These are phyloP conservation scores for Aurelia sp. DNA, from an alignment of 30 jellyfish, hydroid and myxozoan species.

Conservation along the genomic window DNA sequence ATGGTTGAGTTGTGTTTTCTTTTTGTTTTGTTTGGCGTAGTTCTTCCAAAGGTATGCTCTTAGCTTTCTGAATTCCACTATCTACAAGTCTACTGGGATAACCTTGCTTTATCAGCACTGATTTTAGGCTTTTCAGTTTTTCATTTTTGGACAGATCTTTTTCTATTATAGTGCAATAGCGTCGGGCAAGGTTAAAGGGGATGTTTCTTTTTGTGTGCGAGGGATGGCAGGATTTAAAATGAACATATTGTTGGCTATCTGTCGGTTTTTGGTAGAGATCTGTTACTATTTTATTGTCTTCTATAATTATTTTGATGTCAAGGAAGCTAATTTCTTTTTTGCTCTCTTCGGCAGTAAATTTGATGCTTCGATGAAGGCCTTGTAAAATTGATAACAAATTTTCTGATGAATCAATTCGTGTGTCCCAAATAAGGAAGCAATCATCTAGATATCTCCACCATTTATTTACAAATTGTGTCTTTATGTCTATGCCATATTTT, in stretches of 20 bases:
- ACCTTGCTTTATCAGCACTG: too few species aligned
- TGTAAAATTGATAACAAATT: constrained; percentile 3
- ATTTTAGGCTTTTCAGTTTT: too few species aligned
- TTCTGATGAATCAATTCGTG: not conserved
- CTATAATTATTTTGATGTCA: constrained; percentile 3
- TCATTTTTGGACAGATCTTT: too few species aligned
- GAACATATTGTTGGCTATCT: constrained; percentile 18
- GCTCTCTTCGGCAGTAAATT: not conserved
- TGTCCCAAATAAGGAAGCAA: constrained; percentile 47
- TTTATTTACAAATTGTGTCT: too few species aligned
- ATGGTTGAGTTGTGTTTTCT: too few species aligned
- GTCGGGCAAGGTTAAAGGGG: constrained; percentile 32
- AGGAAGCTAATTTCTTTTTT: not conserved
- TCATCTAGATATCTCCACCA: constrained; percentile 33
- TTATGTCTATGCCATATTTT: not conserved
- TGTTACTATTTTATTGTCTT: constrained; percentile 13
- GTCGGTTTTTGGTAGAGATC: constrained; percentile 39
- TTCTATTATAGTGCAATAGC: constrained; percentile 9
- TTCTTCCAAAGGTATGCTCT: too few species aligned
- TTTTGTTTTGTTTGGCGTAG: too few species aligned
- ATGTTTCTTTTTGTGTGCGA: not conserved
- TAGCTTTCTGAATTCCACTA: too few species aligned
- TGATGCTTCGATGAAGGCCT: not conserved
- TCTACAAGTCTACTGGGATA: too few species aligned
- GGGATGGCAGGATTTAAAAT: too few species aligned